These are phyloP conservation scores for Gadus chalcogrammus DNA, from an alignment of 2,113 vertebrate genomes.

Conservation along the genomic window DNA sequence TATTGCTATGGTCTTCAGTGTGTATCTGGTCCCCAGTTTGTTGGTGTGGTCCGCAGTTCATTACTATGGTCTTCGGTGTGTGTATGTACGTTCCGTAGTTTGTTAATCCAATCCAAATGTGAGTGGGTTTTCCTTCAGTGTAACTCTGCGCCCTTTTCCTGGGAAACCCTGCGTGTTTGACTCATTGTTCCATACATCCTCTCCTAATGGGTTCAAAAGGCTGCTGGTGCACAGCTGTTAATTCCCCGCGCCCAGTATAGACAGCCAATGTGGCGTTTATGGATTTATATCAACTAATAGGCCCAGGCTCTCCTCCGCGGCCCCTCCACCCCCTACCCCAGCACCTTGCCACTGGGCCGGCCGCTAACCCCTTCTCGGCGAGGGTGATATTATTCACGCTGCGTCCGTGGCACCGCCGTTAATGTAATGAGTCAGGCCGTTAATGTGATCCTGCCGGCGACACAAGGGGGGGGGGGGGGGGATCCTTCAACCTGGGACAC, in stretches of 20 bases:
- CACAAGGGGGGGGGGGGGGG: constrained; percentile 40
- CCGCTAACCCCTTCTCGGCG: constrained; percentile 31
- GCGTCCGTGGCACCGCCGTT: constrained; percentile 40
- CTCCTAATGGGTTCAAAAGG: constrained; percentile 22
- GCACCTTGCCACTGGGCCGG: not conserved
- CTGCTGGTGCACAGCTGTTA: constrained; percentile 9
- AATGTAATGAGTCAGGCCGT: constrained; percentile 66
- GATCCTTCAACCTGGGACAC: constrained; percentile 50
- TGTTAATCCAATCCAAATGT: too few species aligned
- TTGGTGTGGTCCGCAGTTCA: constrained; percentile 44
- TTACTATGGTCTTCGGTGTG: constrained; percentile 22
- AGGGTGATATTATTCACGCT: constrained; percentile 50
- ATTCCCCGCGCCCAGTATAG: constrained; percentile 10
- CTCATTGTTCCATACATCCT: not conserved
- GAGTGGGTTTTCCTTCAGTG: too few species aligned
- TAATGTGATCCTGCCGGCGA: constrained; percentile 57
- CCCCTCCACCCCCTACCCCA: constrained; percentile 27
- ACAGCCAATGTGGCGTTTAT: constrained; percentile 40
- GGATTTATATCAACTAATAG: constrained; percentile 54
- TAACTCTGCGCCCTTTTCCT: not conserved
- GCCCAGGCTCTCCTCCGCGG: constrained; percentile 17
- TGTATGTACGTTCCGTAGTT: too few species aligned
- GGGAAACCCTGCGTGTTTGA: constrained; percentile 19
- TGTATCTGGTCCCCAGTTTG: constrained; percentile 55
- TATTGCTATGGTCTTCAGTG: constrained; percentile 35